Base-by-base conservation (phyloP, 2,888 invertebrate genomes). In the Formica aserva region DNA sequence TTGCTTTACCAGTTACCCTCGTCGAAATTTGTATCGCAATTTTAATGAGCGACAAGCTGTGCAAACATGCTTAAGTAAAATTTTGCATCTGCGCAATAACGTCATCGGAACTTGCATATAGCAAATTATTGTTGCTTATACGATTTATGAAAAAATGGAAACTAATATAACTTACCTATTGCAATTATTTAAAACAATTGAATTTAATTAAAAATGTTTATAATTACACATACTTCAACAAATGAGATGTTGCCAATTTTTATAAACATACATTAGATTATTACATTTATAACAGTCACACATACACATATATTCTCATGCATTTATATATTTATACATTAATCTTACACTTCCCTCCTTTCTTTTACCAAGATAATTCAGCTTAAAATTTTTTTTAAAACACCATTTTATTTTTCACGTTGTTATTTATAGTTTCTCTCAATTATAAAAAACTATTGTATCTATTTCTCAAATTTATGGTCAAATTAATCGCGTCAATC, bases 41-140 rank as follows among this genome's bases (percentile, higher is more conserved):
- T 92, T 92, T 92, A 92, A 92, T 91, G 92, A 92, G 91, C 90
- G 87, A 91, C 90, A 88, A 89, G 86, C 90, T 88, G 87, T 69
- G 78, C 85, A 84, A 90, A 88, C 85, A 88, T 32, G n/a, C n/a
- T 66, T 38, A 69, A 52, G 62, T 18, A 41, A 9, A 62, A 67
- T 67, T 41, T 45, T 57, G 48, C 32, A 32, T 78, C 32, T 57
- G 57, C 38, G 32, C 60, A 72, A 22, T 71, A 80, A 80, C 57
- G 32, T 78, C 41, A 69, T 80, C 60, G 41, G 13, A 72, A 60
- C 60, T 45, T 52, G 32, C 45, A 41, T 11, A 13, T 13, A 57
- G 22, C 32, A 71, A 71, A 45, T 60, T 48, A 35, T 22, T 45
- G 13, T 29, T 35, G 26, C 18, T 60, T 45, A n/a, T 13, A 35